phyloP scores from a whole-genome alignment of 2,797 vertebrate genomes.

The Crocodylus rhombifer region DNA sequence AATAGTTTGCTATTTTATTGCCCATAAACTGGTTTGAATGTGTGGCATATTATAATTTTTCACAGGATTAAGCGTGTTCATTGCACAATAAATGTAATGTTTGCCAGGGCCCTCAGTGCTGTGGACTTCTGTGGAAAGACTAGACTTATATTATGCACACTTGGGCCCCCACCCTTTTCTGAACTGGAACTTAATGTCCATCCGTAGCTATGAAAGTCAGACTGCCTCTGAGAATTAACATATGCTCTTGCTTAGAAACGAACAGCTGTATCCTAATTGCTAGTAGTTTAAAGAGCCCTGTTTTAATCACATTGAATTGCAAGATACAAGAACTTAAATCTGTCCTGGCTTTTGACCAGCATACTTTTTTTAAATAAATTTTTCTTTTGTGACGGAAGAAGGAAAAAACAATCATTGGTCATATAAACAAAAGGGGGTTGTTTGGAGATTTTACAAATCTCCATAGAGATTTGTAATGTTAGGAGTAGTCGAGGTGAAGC shows the following conservation, averaged over 20 bases:
- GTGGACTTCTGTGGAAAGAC: background rate
- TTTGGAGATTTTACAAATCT: background rate
- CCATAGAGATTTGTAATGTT: conserved; percentile 5
- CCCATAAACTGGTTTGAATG: too few species aligned
- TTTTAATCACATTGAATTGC: background rate
- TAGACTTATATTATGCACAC: background rate
- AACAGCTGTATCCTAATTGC: background rate
- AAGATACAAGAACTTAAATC: background rate
- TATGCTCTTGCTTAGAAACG: too few species aligned
- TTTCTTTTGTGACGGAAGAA: background rate
- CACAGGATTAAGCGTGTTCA: too few species aligned
- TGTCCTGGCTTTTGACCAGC: conserved; percentile 5
- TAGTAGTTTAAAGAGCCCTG: background rate
- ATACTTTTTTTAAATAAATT: background rate
- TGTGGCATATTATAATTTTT: too few species aligned
- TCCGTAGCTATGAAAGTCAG: accelerated
- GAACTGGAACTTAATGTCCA: background rate
- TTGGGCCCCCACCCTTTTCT: background rate
- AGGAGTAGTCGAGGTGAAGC: conserved; percentile 43
- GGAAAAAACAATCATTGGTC: background rate
- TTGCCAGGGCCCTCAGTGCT: too few species aligned
- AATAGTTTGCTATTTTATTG: too few species aligned
- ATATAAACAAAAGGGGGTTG: background rate
- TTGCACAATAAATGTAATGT: too few species aligned
- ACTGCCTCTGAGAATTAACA: background rate